Percentiles rank a stretch among this genome's conserved stretches.
Evolutionary conservation across 2,797 vertebrate species (phyloP).

Genomic region (Taenioides sp.): DNA sequence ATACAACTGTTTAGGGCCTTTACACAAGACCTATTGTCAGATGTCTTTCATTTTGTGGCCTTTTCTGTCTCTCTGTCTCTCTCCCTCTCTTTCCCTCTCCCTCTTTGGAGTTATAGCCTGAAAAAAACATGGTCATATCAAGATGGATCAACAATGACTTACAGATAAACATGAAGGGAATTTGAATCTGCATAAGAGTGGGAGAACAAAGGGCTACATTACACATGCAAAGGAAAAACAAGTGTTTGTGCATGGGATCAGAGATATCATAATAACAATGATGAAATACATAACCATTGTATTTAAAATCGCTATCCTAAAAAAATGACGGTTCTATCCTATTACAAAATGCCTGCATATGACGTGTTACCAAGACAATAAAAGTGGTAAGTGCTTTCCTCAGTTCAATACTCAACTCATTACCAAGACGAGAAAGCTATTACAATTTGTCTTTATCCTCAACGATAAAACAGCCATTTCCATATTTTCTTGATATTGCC

Average conservation of each 20-base stretch:
- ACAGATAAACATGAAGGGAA: slow-evolving; percentile 49
- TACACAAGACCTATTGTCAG: slow-evolving; percentile 73
- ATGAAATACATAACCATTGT: not conserved
- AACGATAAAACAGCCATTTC: not conserved
- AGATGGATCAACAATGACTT: slow-evolving; percentile 30
- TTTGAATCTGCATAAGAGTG: slow-evolving; percentile 40
- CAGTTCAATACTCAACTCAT: slow-evolving; percentile 1
- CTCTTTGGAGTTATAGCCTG: slow-evolving; percentile 46
- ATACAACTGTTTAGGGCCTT: slow-evolving; percentile 58
- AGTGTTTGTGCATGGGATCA: not conserved
- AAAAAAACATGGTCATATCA: slow-evolving; percentile 34
- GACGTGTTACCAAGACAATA: slow-evolving; percentile 4
- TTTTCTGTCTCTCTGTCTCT: slow-evolving; percentile 26
- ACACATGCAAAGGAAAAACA: not conserved
- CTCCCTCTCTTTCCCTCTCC: slow-evolving; percentile 31
- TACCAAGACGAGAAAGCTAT: not conserved
- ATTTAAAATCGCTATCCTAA: not conserved
- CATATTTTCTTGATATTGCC: not conserved
- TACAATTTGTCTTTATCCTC: not conserved
- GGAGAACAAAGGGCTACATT: slow-evolving; percentile 37
- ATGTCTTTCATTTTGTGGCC: slow-evolving; percentile 53
- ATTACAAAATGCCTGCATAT: not conserved
- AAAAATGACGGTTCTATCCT: not conserved
- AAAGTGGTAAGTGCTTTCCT: slow-evolving; percentile 2
- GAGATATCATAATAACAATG: not conserved